Percentiles rank a stretch among this genome's conserved stretches.
Conservation (phyloP, 2,888 invertebrate genomes). For the Eugnorisma glareosa region DNA sequence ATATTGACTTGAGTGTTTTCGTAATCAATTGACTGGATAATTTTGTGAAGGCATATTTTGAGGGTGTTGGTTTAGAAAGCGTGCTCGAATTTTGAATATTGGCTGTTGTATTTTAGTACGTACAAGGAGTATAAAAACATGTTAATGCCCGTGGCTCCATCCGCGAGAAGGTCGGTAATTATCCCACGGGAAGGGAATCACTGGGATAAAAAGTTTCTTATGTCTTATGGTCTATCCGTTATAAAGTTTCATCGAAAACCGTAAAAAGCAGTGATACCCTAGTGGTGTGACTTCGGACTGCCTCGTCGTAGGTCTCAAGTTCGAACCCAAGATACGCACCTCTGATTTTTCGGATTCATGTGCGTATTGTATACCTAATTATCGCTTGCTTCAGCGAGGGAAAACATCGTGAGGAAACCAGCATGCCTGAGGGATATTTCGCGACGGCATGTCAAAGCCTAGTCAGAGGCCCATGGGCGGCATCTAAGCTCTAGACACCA, state of each 20-base stretch:
- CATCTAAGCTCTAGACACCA: no score
- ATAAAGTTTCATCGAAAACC: not conserved
- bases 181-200: not conserved
- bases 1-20: constrained; percentile 48
- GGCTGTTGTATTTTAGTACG: not conserved
- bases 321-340: no score
- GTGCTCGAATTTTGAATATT: constrained; percentile 3
- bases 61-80: not conserved
- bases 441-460: no score
- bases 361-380: no score
- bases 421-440: no score
- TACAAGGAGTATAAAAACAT: not conserved
- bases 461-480: no score
- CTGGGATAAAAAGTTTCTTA: not conserved
- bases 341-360: no score
- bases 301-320: no score
- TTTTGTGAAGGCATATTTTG: constrained; percentile 27
- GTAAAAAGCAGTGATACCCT: not conserved
- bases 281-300: no score
- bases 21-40: constrained; percentile 35
- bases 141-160: not conserved
- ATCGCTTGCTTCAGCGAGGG: no score
- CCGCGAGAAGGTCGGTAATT: not conserved
- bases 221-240: not conserved
- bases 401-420: no score